Evolutionary conservation across 1,140 invertebrate genomes (phyloP), one percentile per base, ranked within the genome.

Genomic region (Radopholus similis): DNA sequence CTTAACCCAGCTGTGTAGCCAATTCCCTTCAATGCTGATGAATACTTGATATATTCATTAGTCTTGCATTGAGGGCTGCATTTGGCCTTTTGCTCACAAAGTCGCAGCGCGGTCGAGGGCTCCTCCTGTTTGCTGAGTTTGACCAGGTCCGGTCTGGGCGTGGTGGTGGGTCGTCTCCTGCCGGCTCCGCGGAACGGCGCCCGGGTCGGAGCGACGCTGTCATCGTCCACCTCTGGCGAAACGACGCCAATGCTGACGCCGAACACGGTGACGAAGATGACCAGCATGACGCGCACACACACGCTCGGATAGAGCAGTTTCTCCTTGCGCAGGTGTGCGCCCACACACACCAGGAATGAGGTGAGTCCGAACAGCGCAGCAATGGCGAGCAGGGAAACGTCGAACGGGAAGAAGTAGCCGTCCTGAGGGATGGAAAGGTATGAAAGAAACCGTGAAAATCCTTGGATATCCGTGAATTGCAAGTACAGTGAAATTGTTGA

Each of bases 251-350:
- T 51, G 30, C 53, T 71, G n/a, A 71, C 64, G 26, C 64, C 64
- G 34, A 71, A 71, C 30, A 71, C 70, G 13, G 70, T 47, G 13
- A 71, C 64, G 30, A 71, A 71, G 57, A 71, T 65, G 35, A 72
- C 34, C 38, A 72, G 37, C 13, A 51, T 9, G 4, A 60, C 70
- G 9, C 70, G 51, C 21, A 56, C 58, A 53, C 56, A 23, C 23
- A 72, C 34, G 37, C 58, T 72, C n/a, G 66, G 66, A 42, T 72
- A 72, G 13, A 72, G 58, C 13, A 72, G 21, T 47, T 66, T 57
- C 11, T 56, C 55, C 32, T 60, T 40, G 13, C 32, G n/a, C 11
- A 34, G 40, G 11, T 28, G 49, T 15, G 71, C 18, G 6, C 70
- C 70, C 34, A 55, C 38, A 28, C 64, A 18, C 59, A 72, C 23